Base-by-base conservation (phyloP, 2,113 vertebrate genomes). In the Trogon melanurus region DNA sequence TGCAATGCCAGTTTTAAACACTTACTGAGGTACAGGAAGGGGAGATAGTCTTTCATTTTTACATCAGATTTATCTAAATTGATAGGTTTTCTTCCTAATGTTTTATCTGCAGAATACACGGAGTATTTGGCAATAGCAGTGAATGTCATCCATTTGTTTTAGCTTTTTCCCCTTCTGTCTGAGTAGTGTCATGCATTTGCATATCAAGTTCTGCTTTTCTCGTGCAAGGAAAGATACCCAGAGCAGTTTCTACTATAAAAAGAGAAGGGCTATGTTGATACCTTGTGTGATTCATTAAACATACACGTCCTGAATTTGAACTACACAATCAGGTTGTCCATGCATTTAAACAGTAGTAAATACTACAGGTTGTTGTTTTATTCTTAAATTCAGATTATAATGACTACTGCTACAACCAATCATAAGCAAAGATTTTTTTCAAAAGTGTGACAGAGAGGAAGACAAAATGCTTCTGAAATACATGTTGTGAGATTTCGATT, bases 131-230 rank as follows among this genome's bases (percentile, higher is more conserved):
- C n/a, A 90, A 48, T 21, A 54, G 12, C 5, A 66, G 15, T 22
- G 41, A 21, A 50, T 53, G 5, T 53, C 2, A 41, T 69, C 8
- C 5, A 2, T 26, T 23, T 41, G 13, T 50, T 47, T 44, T 2
- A 30, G 10, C 3, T 50, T 73, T 79, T 75, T 60, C 22, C 0
- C 5, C 54, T 79, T 71, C 20, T 62, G 1, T 66, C 30, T 64
- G 1, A 67, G 23, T 9, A 27, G 2, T 30, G 26, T 32, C 16
- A 45, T 4, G 1, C n/a, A 41, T 7, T 18, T 6, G 4, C 16
- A 47, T 67, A 79, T 64, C 11, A 79, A 64, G 25, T 79, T 64
- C 62, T 64, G 27, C 9, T 69, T 64, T 82, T 60, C 38, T 76
- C 27, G 15, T 79, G 38, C 16, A 44, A 75, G 13, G 48, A 75